These are phyloP conservation scores for Poecilia wingei DNA, from an alignment of 2,797 vertebrate species.

Conservation along the genomic window DNA sequence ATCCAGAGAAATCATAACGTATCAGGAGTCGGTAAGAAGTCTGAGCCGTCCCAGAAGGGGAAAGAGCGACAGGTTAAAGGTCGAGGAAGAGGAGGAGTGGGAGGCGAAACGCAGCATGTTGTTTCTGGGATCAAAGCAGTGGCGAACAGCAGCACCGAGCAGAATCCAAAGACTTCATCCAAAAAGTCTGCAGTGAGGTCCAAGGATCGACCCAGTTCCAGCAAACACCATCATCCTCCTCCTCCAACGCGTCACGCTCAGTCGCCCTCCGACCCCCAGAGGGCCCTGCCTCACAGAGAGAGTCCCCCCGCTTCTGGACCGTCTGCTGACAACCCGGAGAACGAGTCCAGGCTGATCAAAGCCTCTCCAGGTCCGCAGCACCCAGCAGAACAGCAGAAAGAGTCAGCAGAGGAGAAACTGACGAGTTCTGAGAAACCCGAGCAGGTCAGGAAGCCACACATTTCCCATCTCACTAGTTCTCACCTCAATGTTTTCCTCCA, in stretches of 20 bases:
- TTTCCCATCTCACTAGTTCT: slow-evolving; percentile 14
- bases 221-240: slow-evolving; percentile 49
- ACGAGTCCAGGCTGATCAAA: slow-evolving; percentile 80
- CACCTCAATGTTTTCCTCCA: slow-evolving; percentile 17
- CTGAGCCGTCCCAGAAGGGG: slow-evolving; percentile 76
- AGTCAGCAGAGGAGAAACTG: slow-evolving; percentile 83
- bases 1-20: slow-evolving; percentile 53
- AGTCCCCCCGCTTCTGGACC: slow-evolving; percentile 56
- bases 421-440: slow-evolving; percentile 63
- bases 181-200: slow-evolving; percentile 74
- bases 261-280: slow-evolving; percentile 48
- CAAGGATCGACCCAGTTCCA: slow-evolving; percentile 56
- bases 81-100: slow-evolving; percentile 65
- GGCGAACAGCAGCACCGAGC: slow-evolving; percentile 81
- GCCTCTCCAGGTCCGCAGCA: slow-evolving; percentile 79
- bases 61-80: slow-evolving; percentile 80
- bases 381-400: slow-evolving; percentile 75
- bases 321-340: slow-evolving; percentile 63
- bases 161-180: slow-evolving; percentile 81
- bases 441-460: slow-evolving; percentile 61
- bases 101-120: slow-evolving; percentile 85
- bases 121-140: slow-evolving; percentile 88
- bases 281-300: slow-evolving; percentile 54
- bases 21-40: slow-evolving; percentile 79
- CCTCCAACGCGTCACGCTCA: slow-evolving; percentile 52